Conservation (phyloP, 2,888 invertebrate species). For the Heteropelma amictum region DNA sequence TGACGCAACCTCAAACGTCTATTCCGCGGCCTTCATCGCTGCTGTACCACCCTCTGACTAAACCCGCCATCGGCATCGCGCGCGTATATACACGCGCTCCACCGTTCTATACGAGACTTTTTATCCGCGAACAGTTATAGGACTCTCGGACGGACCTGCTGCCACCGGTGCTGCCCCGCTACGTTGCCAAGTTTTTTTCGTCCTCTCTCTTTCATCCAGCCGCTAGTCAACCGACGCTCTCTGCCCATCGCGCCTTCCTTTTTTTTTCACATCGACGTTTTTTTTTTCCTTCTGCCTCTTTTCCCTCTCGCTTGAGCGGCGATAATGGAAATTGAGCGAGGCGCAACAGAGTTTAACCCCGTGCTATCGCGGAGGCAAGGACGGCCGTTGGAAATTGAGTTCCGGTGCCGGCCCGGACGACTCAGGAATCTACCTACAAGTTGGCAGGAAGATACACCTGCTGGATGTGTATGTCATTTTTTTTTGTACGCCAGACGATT, state of each 20-base stretch:
- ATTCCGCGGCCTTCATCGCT: constrained; percentile 42
- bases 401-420: constrained; percentile 4
- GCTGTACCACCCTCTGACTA: constrained; percentile 11
- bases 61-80: constrained; percentile 45
- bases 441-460: constrained; percentile 48
- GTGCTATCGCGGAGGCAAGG: constrained; percentile 2
- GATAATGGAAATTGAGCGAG: constrained; percentile 35
- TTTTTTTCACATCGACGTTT: constrained; percentile 22
- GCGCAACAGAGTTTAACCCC: constrained; percentile 33
- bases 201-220: background rate
- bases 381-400: constrained; percentile 45
- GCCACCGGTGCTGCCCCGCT: too few species aligned
- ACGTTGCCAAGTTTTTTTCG: constrained; percentile 49
- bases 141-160: too few species aligned
- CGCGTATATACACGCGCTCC: constrained; percentile 52
- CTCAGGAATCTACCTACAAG: constrained; percentile 27
- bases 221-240: constrained; percentile 15
- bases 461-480: background rate
- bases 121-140: constrained; percentile 51
- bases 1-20: constrained; percentile 26
- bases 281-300: constrained; percentile 1
- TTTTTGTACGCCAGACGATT: background rate
- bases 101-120: too few species aligned
- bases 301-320: background rate
- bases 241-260: background rate